Evolutionary conservation across 2,797 vertebrate genomes (phyloP).

Genomic region (Hipposideros larvatus): DNA sequence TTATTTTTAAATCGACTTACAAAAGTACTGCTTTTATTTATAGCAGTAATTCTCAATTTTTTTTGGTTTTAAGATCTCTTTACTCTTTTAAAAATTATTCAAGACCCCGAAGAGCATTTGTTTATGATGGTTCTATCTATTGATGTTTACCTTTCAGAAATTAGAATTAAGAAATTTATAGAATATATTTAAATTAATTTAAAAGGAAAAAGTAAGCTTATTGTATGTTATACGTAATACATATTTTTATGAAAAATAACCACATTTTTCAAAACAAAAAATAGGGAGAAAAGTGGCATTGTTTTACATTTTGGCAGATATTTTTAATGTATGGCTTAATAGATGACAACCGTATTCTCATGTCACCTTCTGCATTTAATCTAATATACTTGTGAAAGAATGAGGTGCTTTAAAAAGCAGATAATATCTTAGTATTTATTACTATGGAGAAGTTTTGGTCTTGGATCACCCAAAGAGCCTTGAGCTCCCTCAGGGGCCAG

Average conservation of each 20-base stretch:
- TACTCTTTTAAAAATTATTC: slow-evolving; percentile 30
- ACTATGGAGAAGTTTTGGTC: background rate
- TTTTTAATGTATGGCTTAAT: background rate
- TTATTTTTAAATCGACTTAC: slow-evolving; percentile 36
- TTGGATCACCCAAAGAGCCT: background rate
- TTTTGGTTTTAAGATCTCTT: background rate
- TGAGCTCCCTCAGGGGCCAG: background rate
- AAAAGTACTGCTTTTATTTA: slow-evolving; percentile 46
- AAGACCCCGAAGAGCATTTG: background rate
- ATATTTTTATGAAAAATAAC: slow-evolving; percentile 52
- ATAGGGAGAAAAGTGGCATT: background rate
- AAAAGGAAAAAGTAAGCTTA: slow-evolving; percentile 10
- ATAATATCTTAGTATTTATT: background rate
- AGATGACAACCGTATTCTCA: background rate
- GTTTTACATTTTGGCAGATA: slow-evolving; percentile 15
- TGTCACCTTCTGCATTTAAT: background rate
- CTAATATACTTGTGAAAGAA: background rate
- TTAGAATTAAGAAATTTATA: slow-evolving; percentile 26
- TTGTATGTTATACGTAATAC: slow-evolving; percentile 11
- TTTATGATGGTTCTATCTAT: background rate
- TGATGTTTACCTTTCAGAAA: slow-evolving; percentile 19
- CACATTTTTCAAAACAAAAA: slow-evolving; percentile 30
- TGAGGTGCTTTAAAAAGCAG: background rate
- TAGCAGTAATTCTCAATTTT: background rate
- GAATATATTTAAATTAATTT: background rate